phyloP scores from a whole-genome alignment of 1,140 invertebrate genomes.

The Galleria mellonella region DNA sequence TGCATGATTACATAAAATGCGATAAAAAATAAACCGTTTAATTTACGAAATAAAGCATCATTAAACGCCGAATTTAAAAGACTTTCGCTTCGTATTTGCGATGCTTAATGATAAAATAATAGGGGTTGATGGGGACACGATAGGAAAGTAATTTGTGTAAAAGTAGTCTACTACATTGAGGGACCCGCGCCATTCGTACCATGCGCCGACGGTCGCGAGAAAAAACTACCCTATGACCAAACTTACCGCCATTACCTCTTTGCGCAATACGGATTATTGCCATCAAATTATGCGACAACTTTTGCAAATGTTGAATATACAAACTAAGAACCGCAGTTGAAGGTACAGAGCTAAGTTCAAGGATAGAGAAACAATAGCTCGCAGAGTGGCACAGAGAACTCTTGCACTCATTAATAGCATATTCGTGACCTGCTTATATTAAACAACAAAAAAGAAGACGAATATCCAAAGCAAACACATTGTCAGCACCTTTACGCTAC shows the following conservation, averaged over 20 bases:
- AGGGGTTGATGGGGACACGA: slow-evolving; percentile 61
- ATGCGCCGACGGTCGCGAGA: slow-evolving; percentile 46
- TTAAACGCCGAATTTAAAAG: slow-evolving; percentile 39
- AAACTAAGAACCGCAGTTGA: slow-evolving; percentile 10
- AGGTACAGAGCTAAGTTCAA: slow-evolving; percentile 15
- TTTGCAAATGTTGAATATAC: slow-evolving; percentile 18
- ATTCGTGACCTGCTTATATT: slow-evolving; percentile 22
- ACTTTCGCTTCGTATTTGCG: slow-evolving; percentile 43
- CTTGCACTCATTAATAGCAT: slow-evolving; percentile 9
- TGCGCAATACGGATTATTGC: slow-evolving; percentile 9
- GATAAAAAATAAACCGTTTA: too few species aligned
- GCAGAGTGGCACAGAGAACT: background rate
- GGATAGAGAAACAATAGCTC: slow-evolving; percentile 10
- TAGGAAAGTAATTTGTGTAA: slow-evolving; percentile 70
- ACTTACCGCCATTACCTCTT: slow-evolving; percentile 39
- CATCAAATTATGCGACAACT: slow-evolving; percentile 36
- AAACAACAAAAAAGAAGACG: slow-evolving; percentile 16
- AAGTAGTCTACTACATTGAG: slow-evolving; percentile 51
- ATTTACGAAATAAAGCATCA: slow-evolving; percentile 12
- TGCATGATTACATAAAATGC: too few species aligned
- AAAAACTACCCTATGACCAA: slow-evolving; percentile 65
- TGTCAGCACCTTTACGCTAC: slow-evolving; percentile 38
- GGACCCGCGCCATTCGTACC: slow-evolving; percentile 48
- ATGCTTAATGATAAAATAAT: slow-evolving; percentile 71
- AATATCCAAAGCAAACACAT: slow-evolving; percentile 18